Evolutionary conservation across 2,888 invertebrate genomes (phyloP).

Genomic region (Cancer borealis): DNA sequence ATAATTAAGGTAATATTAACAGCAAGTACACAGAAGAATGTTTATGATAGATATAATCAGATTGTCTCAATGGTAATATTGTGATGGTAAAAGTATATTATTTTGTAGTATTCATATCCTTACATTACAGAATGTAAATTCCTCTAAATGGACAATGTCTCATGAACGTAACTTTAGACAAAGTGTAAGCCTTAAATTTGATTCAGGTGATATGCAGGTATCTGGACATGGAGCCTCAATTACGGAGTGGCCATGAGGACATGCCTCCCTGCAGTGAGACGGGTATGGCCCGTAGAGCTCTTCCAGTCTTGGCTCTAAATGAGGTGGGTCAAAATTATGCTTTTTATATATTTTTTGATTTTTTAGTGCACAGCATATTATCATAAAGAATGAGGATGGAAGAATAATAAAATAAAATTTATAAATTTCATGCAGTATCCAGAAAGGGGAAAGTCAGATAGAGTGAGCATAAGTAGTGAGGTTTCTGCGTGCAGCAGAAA

Average conservation of each 20-base stretch:
- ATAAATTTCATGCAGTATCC: background rate
- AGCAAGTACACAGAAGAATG: no score
- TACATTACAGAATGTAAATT: background rate
- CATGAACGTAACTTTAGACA: background rate
- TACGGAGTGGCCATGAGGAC: slow-evolving; percentile 46
- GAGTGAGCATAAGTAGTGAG: background rate
- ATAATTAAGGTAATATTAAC: no score
- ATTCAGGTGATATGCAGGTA: slow-evolving; percentile 77
- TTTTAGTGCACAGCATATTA: background rate
- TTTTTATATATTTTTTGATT: background rate
- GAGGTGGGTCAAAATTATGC: slow-evolving; percentile 84
- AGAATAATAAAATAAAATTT: background rate
- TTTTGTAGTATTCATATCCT: background rate
- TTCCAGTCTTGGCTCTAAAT: slow-evolving; percentile 96
- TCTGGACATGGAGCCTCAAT: slow-evolving; percentile 78
- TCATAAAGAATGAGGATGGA: background rate
- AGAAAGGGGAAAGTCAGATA: background rate
- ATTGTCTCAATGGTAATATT: background rate
- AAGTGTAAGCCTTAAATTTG: background rate
- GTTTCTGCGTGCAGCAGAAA: no score
- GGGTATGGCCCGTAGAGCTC: slow-evolving; percentile 81
- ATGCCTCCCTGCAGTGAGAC: slow-evolving; percentile 69
- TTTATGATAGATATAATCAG: background rate
- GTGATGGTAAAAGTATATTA: background rate
- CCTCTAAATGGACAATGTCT: background rate